A percentile compares a stretch with the other conserved stretches of the same genome.
phyloP scores from a whole-genome alignment of 2,888 invertebrate species.

The Phyllotreta cruciferae region DNA sequence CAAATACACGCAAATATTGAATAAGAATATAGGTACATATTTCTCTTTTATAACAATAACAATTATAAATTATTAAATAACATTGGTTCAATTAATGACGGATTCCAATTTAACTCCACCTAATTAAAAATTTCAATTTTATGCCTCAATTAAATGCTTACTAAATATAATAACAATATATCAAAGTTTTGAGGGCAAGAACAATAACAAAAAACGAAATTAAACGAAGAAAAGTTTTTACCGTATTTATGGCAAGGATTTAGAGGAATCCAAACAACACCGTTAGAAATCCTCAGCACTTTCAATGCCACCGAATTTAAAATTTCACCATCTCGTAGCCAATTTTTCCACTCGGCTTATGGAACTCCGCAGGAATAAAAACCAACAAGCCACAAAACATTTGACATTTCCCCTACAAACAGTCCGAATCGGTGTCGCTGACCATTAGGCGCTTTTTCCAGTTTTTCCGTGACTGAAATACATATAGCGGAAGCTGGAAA shows the following conservation, averaged over 20 bases:
- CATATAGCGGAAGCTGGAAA: slow-evolving; percentile 35
- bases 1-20: no score
- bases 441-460: slow-evolving; percentile 36
- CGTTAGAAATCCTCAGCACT: neutral
- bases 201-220: neutral
- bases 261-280: neutral
- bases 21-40: no score
- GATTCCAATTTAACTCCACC: no score
- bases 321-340: slow-evolving; percentile 7
- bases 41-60: no score
- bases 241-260: neutral
- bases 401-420: slow-evolving; percentile 36
- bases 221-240: neutral
- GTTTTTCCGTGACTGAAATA: slow-evolving; percentile 36
- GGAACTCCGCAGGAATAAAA: slow-evolving; percentile 33
- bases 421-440: slow-evolving; percentile 34
- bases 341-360: slow-evolving; percentile 22
- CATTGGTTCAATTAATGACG: no score
- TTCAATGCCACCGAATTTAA: slow-evolving; percentile 6
- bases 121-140: no score
- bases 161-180: no score
- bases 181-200: neutral
- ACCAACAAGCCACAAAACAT: slow-evolving; percentile 37
- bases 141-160: no score
- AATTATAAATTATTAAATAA: no score